phyloP scores from a whole-genome alignment of 2,113 vertebrate species.

The Bos javanicus region DNA sequence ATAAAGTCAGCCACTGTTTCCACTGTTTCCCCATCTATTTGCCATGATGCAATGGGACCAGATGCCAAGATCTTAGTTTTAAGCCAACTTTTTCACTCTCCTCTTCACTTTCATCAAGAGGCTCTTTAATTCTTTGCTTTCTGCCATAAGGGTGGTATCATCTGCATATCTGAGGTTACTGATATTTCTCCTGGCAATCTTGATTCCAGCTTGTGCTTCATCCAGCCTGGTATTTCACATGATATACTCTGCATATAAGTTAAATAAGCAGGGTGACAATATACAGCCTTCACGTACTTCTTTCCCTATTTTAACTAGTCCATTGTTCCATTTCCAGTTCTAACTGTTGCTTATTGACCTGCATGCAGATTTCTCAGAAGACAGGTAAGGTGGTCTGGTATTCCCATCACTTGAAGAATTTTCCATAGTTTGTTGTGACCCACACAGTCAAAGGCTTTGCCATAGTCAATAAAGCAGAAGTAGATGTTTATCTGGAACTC shows the following conservation, averaged over 20 bases:
- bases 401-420: not conserved
- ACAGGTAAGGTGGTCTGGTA: not conserved
- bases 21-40: not conserved
- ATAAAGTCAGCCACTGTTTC: not conserved
- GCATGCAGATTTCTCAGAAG: not conserved
- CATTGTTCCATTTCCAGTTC: not conserved
- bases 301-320: not conserved
- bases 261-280: not conserved
- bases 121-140: not conserved
- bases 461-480: not conserved
- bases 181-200: not conserved
- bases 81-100: not conserved
- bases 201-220: not conserved
- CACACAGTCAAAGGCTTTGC: not conserved
- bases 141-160: not conserved
- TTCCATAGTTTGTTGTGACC: not conserved
- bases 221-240: not conserved
- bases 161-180: not conserved
- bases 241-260: not conserved
- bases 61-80: not conserved
- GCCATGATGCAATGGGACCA: not conserved
- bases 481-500: not conserved
- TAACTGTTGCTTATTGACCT: not conserved
- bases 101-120: not conserved
- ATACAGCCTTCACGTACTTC: not conserved